A percentile compares a stretch with the other conserved stretches of the same genome.
phyloP scores from a whole-genome alignment of 2,113 vertebrate genomes.

The Recurvirostra avosetta region DNA sequence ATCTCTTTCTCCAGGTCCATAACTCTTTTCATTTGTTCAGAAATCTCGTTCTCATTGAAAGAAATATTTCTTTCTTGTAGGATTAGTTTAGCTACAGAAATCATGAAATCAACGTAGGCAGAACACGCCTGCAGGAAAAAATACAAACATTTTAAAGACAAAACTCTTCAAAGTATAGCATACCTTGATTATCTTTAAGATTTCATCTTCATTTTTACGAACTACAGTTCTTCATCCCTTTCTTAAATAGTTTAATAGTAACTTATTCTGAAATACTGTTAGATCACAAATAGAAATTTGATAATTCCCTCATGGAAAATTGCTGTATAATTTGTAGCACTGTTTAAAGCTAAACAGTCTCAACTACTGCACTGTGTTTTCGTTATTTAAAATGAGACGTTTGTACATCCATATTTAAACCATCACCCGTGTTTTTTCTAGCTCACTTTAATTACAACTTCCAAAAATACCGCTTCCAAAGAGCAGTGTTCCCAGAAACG shows the following conservation, averaged over 20 bases:
- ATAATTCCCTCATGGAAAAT: not conserved
- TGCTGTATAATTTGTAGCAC: not conserved
- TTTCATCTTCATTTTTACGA: not conserved
- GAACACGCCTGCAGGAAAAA: slow-evolving; percentile 81
- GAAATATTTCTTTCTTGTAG: slow-evolving; percentile 77
- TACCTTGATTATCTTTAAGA: not conserved
- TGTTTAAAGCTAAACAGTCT: not conserved
- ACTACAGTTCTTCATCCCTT: not conserved
- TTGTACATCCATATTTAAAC: slow-evolving; percentile 3
- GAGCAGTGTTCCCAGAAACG: slow-evolving; percentile 25
- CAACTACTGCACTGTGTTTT: not conserved
- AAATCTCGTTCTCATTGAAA: slow-evolving; percentile 71
- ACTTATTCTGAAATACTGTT: not conserved
- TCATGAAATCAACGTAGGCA: slow-evolving; percentile 90
- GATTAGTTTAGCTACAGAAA: slow-evolving; percentile 86
- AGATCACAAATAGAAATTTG: not conserved
- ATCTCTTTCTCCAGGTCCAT: slow-evolving; percentile 91
- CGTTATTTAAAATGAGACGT: slow-evolving; percentile 5
- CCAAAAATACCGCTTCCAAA: slow-evolving; percentile 16
- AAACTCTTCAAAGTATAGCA: not conserved
- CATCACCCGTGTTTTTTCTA: not conserved
- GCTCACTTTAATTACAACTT: slow-evolving; percentile 39
- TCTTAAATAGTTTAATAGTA: not conserved
- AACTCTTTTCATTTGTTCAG: slow-evolving; percentile 77
- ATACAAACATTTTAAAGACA: not conserved